phyloP scores from a whole-genome alignment of 2,888 invertebrate species.

The Noctua janthe region DNA sequence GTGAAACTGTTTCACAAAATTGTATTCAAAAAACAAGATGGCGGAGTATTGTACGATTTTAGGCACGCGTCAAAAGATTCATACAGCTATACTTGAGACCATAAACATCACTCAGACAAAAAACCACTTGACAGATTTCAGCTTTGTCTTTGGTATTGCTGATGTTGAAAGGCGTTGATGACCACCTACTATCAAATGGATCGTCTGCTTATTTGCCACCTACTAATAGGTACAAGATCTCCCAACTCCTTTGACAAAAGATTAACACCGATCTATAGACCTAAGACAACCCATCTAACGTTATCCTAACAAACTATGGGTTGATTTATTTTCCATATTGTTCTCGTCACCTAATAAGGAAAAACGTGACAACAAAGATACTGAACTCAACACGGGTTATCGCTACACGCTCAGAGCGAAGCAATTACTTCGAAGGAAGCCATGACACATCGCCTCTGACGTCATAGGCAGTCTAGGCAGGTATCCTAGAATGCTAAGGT shows the following conservation, averaged over 20 bases:
- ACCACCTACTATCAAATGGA: neutral
- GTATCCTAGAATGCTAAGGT: constrained; percentile 22
- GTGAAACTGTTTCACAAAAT: neutral
- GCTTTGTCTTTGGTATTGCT: neutral
- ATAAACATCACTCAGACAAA: neutral
- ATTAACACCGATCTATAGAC: neutral
- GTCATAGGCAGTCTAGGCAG: constrained; percentile 15
- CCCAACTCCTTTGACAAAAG: neutral
- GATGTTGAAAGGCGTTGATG: neutral
- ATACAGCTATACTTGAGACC: neutral
- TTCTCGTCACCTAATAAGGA: constrained; percentile 19
- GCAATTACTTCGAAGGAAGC: constrained; percentile 27
- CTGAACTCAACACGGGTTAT: constrained; percentile 33
- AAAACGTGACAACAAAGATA: constrained; percentile 12
- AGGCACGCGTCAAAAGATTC: neutral
- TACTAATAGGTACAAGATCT: neutral
- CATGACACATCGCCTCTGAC: constrained; percentile 34
- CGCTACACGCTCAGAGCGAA: neutral
- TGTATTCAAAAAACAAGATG: neutral
- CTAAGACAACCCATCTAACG: neutral
- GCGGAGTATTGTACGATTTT: neutral
- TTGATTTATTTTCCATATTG: neutral
- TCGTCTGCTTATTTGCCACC: neutral
- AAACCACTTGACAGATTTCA: neutral
- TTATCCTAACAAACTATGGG: neutral